phyloP scores from a whole-genome alignment of 2,797 vertebrate genomes.

The Neosalanx taihuensis region DNA sequence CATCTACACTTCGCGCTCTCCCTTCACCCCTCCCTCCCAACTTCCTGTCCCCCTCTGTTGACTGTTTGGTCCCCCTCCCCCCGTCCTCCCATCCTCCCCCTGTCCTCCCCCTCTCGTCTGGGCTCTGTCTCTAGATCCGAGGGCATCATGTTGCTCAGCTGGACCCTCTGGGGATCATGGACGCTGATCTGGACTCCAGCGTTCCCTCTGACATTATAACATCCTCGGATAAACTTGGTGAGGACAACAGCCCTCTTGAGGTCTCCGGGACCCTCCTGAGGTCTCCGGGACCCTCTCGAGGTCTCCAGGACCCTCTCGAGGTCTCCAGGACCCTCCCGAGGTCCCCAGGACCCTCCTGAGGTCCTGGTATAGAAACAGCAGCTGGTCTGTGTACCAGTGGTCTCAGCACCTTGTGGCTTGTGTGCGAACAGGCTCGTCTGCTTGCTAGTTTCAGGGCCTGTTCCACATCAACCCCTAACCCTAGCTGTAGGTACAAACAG shows the following conservation, averaged over 20 bases:
- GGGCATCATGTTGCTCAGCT: constrained; percentile 99
- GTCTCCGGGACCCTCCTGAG: not conserved
- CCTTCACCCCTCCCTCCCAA: constrained; percentile 5
- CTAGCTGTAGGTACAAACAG: not conserved
- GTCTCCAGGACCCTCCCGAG: not conserved
- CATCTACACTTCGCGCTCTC: constrained; percentile 10
- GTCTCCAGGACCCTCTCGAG: not conserved
- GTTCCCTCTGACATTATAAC: constrained; percentile 98
- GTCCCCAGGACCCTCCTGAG: no score
- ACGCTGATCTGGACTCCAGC: constrained; percentile 97
- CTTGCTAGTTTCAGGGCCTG: not conserved
- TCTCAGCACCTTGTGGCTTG: not conserved
- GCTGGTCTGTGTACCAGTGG: constrained; percentile 1
- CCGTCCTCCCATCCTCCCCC: constrained; percentile 15
- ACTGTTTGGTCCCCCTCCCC: constrained; percentile 12
- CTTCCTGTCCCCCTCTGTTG: constrained; percentile 18
- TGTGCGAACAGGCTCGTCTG: not conserved
- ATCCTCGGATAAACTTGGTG: constrained; percentile 99
- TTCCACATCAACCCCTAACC: not conserved
- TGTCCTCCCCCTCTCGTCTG: constrained; percentile 40
- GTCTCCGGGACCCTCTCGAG: not conserved
- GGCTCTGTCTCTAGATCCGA: constrained; percentile 87
- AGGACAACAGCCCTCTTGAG: constrained; percentile 63
- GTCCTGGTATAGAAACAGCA: not conserved
- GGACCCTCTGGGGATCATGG: constrained; percentile 99